Conservation (phyloP, 2,888 invertebrate species). For the Cephalotes varians region DNA sequence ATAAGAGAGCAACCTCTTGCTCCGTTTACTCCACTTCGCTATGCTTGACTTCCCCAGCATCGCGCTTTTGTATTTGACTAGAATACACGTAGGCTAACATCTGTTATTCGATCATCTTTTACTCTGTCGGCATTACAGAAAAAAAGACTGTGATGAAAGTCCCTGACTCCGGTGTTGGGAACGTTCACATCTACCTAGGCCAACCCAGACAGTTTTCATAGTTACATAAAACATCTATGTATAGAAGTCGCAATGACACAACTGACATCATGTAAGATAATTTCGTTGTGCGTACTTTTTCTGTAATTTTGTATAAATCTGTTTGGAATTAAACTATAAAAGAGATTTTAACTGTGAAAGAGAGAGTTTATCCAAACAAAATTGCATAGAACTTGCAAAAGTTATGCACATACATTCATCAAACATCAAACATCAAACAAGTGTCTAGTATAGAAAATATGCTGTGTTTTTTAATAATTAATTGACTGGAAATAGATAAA, state of each 20-base stretch:
- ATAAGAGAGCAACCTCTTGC: not conserved
- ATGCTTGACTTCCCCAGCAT: not conserved
- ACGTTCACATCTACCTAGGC: not conserved
- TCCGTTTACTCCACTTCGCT: not conserved
- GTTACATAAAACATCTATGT: not conserved
- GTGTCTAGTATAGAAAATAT: not conserved
- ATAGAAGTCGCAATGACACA: not conserved
- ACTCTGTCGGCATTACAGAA: conserved; percentile 16
- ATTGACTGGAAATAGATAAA: not conserved
- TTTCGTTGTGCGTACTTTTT: not conserved
- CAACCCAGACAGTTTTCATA: not conserved
- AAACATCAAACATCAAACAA: not conserved
- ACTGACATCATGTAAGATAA: not conserved
- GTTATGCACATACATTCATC: not conserved
- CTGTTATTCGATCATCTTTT: conserved; percentile 25
- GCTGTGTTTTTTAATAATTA: not conserved
- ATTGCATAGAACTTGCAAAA: not conserved
- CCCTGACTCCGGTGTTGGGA: not conserved
- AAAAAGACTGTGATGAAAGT: not conserved
- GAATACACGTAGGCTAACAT: conserved; percentile 28
- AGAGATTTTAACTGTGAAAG: not conserved
- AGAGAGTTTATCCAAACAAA: not conserved
- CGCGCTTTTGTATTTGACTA: not conserved
- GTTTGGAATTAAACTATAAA: not conserved
- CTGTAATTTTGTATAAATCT: not conserved